These are phyloP conservation scores for Stegastes partitus DNA, from an alignment of 2,113 vertebrate species.

Conservation along the genomic window DNA sequence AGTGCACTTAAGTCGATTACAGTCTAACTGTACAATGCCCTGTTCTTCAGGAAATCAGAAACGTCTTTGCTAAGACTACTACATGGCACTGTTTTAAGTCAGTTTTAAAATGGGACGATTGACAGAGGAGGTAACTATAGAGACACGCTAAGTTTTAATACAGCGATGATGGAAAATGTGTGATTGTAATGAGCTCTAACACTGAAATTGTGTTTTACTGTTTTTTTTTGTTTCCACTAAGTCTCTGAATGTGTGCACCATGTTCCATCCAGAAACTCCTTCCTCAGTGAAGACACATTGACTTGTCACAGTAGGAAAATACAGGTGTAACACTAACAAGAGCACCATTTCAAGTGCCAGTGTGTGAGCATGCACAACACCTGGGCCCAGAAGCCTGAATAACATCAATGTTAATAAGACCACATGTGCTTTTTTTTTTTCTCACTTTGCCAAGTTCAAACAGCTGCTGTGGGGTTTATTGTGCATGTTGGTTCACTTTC, in stretches of 20 bases:
- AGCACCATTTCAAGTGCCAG: background rate
- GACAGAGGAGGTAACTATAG: background rate
- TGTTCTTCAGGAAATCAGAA: background rate
- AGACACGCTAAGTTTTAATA: background rate
- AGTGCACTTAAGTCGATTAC: slow-evolving; percentile 47
- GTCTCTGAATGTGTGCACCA: no score
- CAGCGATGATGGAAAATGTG: background rate
- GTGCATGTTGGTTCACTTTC: no score
- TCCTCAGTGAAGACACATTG: background rate
- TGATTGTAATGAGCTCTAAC: background rate
- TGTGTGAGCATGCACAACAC: background rate
- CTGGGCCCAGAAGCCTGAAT: background rate
- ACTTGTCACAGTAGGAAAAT: background rate
- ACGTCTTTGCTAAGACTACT: background rate
- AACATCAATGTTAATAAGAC: no score
- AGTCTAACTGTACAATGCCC: slow-evolving; percentile 29
- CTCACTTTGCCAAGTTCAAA: no score
- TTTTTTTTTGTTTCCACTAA: no score
- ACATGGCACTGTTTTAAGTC: slow-evolving; percentile 32
- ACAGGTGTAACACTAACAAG: background rate
- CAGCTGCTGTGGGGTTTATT: no score
- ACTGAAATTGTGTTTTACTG: no score
- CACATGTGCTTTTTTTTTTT: no score
- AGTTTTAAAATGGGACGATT: background rate
- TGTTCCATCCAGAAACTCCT: no score